A percentile compares a stretch with the other conserved stretches of the same genome.
Conservation (phyloP, 2,113 vertebrate species). For the Nothobranchius furzeri region DNA sequence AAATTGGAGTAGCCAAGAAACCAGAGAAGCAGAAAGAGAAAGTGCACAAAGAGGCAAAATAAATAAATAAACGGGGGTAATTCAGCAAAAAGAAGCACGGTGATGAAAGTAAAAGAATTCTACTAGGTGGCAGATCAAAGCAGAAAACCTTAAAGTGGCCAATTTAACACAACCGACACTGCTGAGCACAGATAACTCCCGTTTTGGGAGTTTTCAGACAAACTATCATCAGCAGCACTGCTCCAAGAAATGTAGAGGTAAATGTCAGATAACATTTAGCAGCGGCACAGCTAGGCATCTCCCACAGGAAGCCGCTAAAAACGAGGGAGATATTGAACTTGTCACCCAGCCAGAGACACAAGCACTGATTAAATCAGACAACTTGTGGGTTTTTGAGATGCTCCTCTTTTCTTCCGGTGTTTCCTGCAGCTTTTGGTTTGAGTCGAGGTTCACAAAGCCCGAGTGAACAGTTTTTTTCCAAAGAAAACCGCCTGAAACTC, state of each 20-base stretch:
- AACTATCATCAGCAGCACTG: conserved; percentile 5
- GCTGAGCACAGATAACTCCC: background rate
- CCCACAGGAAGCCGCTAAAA: background rate
- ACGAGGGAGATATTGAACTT: background rate
- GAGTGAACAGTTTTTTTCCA: background rate
- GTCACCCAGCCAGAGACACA: background rate
- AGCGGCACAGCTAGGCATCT: conserved; percentile 10
- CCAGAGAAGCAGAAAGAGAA: background rate
- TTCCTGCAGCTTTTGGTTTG: background rate
- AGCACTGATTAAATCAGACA: background rate
- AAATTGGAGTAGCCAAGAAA: too few species aligned
- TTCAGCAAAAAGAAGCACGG: background rate
- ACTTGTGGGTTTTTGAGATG: background rate
- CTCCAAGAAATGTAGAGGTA: background rate
- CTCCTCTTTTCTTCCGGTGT: background rate
- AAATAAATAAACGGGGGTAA: conserved; percentile 11
- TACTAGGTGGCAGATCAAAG: conserved; percentile 17
- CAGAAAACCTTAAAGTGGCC: background rate
- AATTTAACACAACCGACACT: conserved; percentile 8
- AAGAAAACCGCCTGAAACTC: background rate
- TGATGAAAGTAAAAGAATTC: background rate
- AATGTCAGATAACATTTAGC: conserved; percentile 7
- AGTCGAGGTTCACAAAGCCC: background rate
- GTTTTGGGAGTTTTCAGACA: background rate
- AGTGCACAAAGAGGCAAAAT: background rate